A percentile compares a stretch with the other conserved stretches of the same genome.
phyloP scores from a whole-genome alignment of 1,140 invertebrate genomes.

The Plectrocnemia conspersa region DNA sequence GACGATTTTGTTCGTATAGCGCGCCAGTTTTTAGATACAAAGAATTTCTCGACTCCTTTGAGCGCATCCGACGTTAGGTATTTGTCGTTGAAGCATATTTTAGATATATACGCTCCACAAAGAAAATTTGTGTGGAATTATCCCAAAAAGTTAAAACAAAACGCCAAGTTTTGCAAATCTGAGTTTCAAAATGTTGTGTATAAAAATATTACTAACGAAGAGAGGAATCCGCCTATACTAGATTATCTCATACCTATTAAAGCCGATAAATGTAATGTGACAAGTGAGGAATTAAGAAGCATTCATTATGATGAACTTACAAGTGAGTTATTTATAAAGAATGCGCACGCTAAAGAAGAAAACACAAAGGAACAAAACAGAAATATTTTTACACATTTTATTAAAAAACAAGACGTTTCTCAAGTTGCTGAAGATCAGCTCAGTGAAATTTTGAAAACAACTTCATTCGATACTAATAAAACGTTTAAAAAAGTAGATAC shows the following conservation, averaged over 20 bases:
- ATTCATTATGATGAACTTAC: constrained; percentile 5
- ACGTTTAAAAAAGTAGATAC: not conserved
- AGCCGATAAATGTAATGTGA: not conserved
- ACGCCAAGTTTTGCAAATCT: constrained; percentile 3
- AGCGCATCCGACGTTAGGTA: constrained; percentile 4
- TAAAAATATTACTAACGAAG: constrained; percentile 17
- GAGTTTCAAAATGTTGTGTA: constrained; percentile 15
- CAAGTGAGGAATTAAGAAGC: not conserved
- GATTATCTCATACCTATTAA: not conserved
- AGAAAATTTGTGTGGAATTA: constrained; percentile 18
- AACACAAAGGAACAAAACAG: not conserved
- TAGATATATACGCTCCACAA: not conserved
- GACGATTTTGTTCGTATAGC: constrained; percentile 16
- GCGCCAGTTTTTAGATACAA: constrained; percentile 12
- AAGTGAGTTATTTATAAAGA: constrained; percentile 3
- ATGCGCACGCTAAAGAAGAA: too few relatives aligned
- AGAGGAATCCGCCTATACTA: not conserved
- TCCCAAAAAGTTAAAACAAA: constrained; percentile 7
- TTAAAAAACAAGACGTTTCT: not conserved
- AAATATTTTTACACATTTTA: constrained; percentile 2
- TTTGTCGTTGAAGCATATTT: constrained; percentile 4
- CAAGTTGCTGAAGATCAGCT: too few relatives aligned
- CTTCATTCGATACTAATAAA: not conserved
- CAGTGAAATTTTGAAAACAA: not conserved
- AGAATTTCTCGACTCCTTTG: constrained; percentile 8